Evolutionary conservation across 2,888 invertebrate genomes (phyloP).

Genomic region (Cyclophora punctaria): DNA sequence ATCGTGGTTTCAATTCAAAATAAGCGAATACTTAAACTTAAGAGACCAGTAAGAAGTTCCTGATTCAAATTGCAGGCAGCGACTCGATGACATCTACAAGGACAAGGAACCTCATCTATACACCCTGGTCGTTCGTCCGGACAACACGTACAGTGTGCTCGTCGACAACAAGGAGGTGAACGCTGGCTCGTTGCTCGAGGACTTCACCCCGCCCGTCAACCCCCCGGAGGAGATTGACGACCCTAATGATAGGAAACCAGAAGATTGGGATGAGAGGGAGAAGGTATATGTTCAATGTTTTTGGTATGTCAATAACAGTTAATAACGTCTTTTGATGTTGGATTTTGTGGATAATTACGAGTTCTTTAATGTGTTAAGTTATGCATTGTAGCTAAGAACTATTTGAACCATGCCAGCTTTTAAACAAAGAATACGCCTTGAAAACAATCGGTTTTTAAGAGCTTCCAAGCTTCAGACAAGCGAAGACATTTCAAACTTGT

Average conservation of each 20-base stretch:
- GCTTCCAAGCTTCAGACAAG: no score
- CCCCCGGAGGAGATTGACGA: slow-evolving; percentile 96
- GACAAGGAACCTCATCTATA: slow-evolving; percentile 98
- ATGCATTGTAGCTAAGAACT: no score
- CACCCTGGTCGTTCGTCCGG: slow-evolving; percentile 94
- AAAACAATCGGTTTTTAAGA: no score
- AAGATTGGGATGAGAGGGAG: slow-evolving; percentile 95
- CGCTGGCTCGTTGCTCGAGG: slow-evolving; percentile 89
- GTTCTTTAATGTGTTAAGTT: no score
- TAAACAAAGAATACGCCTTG: no score
- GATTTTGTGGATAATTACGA: no score
- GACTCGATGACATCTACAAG: slow-evolving; percentile 89
- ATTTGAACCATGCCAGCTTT: no score
- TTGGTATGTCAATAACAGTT: no score
- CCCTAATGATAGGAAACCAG: slow-evolving; percentile 88
- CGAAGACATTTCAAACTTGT: no score
- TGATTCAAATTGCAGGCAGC: slow-evolving; percentile 61
- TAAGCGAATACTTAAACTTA: no score
- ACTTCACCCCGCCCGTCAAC: slow-evolving; percentile 95
- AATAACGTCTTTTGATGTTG: no score
- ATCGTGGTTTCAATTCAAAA: slow-evolving; percentile 1
- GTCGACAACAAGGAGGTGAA: slow-evolving; percentile 90
- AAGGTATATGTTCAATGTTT: slow-evolving; percentile 34
- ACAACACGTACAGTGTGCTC: slow-evolving; percentile 95
- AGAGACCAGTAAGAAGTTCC: no score